Evolutionary conservation across 2,797 vertebrate genomes (phyloP), one percentile per base, ranked within the genome.

Genomic region (Amphiprion clarkii): DNA sequence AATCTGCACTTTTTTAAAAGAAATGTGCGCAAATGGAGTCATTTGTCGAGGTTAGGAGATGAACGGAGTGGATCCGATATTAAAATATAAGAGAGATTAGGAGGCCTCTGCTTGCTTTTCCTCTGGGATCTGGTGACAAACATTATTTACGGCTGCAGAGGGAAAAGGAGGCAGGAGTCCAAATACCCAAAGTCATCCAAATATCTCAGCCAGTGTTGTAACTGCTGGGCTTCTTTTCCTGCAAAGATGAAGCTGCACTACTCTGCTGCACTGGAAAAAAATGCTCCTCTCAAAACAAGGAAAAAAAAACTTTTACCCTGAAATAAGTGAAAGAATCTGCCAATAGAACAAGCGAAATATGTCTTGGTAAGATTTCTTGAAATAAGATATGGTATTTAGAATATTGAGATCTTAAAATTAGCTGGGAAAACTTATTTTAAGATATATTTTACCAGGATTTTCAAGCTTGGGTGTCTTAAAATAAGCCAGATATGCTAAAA

Each of bases 81-180:
- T 27, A 27, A 27, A 27, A 27, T 3, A 27, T 27, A 27, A 27
- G 27, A 27, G 46, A 77, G 63, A 74, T 71, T 52, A 75, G 49
- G 33, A 70, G 42, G 33, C 59, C 73, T 71, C 27, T 0, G 60
- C 52, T 48, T 44, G 72, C 29, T 71, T 77, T 79, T 81, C 67
- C 67, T 81, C 40, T 31, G 46, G 64, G 73, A 86, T 73, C 67
- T 23, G 10, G 68, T 21, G 71, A 72, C 72, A 81, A 78, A 81
- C 71, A 80, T 59, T 66, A 74, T 82, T 71, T 73, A 77, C 57
- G 79, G 61, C 76, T 77, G 76, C 61, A 73, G 70, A 27, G 73
- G 44, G 61, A 58, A 33, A 23, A 51, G 8, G 49, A 85, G 81
- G 69, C 73, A 58, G 55, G 0, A 31, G 8, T 81, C 85, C 83